Conservation (phyloP, 2,113 vertebrate species). For the Ameiurus melas region DNA sequence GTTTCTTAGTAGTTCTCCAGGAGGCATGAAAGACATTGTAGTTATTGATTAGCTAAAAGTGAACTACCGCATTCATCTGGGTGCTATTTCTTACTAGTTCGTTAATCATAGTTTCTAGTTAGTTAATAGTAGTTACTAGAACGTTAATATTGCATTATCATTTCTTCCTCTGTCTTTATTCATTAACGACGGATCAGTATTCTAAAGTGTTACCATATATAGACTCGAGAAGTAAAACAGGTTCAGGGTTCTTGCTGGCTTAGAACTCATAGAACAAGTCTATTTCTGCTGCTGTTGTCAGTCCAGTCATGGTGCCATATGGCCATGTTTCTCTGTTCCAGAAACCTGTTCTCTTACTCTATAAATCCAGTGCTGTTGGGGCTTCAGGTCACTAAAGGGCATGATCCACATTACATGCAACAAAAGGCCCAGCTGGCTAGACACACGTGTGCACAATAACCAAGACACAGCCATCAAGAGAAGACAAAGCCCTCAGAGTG, state of each 20-base stretch:
- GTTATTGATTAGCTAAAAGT: no score
- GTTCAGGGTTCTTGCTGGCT: background rate
- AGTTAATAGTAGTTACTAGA: no score
- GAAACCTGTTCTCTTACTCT: background rate
- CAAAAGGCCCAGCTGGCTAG: constrained; percentile 49
- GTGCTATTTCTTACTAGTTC: no score
- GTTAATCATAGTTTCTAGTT: no score
- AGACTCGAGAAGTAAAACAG: background rate
- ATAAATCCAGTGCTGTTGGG: background rate
- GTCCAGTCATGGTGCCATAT: constrained; percentile 38
- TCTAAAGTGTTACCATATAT: background rate
- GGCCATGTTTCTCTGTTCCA: constrained; percentile 27
- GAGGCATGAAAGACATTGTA: no score
- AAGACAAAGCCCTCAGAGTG: constrained; percentile 41
- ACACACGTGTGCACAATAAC: constrained; percentile 13
- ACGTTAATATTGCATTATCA: no score
- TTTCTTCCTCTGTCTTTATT: no score
- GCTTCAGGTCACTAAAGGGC: constrained; percentile 42
- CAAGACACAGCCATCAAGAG: constrained; percentile 16
- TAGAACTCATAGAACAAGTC: background rate
- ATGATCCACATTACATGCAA: constrained; percentile 36
- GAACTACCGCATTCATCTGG: no score
- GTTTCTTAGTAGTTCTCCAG: no score
- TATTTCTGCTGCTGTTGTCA: constrained; percentile 26
- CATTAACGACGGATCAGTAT: no score